These are phyloP conservation scores for Trichogramma evanescens DNA, from an alignment of 2,888 invertebrate genomes.

Conservation along the genomic window DNA sequence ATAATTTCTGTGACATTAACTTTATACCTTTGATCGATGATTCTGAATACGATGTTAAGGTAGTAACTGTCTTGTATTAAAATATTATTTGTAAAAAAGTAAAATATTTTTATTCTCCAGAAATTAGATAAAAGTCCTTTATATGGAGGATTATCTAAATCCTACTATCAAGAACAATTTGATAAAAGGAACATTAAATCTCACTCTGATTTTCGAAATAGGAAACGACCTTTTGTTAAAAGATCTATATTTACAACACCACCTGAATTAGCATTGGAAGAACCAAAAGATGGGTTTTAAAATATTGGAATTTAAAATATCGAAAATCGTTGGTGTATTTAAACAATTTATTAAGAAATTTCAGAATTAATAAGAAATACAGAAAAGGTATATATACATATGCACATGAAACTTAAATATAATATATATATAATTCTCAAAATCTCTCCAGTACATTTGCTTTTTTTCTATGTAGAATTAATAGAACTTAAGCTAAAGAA, in stretches of 20 bases:
- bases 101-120: slow-evolving; percentile 15
- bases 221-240: slow-evolving; percentile 24
- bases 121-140: slow-evolving; percentile 20
- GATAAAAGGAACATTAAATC: slow-evolving; percentile 22
- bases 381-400: slow-evolving; percentile 24
- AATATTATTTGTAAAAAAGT: slow-evolving; percentile 4
- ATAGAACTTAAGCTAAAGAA: slow-evolving; percentile 1
- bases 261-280: slow-evolving; percentile 23
- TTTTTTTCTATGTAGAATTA: slow-evolving; percentile 7
- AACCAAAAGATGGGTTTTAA: slow-evolving; percentile 19
- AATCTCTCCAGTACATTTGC: slow-evolving; percentile 3
- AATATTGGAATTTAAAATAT: neutral
- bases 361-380: slow-evolving; percentile 19
- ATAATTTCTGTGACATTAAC: slow-evolving; percentile 21
- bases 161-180: slow-evolving; percentile 24
- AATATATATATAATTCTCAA: slow-evolving; percentile 8
- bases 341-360: slow-evolving; percentile 17
- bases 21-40: slow-evolving; percentile 22
- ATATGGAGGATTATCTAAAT: slow-evolving; percentile 17
- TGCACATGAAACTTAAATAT: slow-evolving; percentile 24
- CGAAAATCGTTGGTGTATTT: neutral
- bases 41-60: slow-evolving; percentile 19
- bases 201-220: slow-evolving; percentile 16
- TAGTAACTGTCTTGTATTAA: slow-evolving; percentile 5
- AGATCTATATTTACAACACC: slow-evolving; percentile 25